These are phyloP conservation scores for Myioborus melanocephalus DNA, from an alignment of 2,797 vertebrate species.

Conservation along the genomic window DNA sequence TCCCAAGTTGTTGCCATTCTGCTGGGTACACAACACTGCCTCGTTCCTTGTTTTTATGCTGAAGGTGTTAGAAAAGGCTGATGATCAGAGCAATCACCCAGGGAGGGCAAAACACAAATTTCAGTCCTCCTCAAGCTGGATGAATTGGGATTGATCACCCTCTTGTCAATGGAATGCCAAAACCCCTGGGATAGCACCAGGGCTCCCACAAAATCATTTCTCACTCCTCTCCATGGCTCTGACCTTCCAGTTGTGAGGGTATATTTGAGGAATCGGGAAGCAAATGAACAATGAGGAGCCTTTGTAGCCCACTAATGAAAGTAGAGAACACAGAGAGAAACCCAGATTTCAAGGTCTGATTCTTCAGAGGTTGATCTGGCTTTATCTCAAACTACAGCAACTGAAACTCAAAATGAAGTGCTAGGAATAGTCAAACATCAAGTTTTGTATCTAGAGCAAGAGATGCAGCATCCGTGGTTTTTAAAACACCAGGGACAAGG, in stretches of 20 bases:
- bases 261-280: background rate
- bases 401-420: background rate
- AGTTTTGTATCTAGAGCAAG: background rate
- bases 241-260: background rate
- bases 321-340: background rate
- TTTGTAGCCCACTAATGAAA: background rate
- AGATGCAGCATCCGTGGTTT: background rate
- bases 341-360: background rate
- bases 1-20: background rate
- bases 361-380: background rate
- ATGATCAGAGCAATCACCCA: background rate
- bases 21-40: background rate
- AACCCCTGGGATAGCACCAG: background rate
- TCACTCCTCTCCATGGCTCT: background rate
- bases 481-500: background rate
- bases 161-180: background rate
- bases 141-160: accelerated
- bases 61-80: background rate
- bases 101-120: background rate
- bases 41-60: background rate
- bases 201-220: background rate
- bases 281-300: background rate
- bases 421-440: background rate
- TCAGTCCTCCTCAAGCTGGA: background rate
- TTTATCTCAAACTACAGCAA: background rate